phyloP scores from a whole-genome alignment of 2,888 invertebrate genomes.

The Acanthosepion esculentum region DNA sequence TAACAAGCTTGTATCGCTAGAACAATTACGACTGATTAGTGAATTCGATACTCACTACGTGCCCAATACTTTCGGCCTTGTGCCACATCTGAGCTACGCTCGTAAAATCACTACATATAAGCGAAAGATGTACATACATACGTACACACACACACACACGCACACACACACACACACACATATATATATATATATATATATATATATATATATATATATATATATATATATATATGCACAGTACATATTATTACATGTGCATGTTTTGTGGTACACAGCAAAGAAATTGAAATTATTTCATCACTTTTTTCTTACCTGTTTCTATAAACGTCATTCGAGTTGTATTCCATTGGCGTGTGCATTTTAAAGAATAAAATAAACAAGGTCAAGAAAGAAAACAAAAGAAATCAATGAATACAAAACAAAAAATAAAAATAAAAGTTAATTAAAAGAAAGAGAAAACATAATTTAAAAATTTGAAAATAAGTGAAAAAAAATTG shows the following conservation, averaged over 20 bases:
- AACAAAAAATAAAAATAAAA: neutral
- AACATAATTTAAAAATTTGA: constrained; percentile 33
- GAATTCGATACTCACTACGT: too few relatives aligned
- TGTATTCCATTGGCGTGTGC: neutral
- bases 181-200: neutral
- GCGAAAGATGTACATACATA: too few relatives aligned
- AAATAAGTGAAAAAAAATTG: neutral
- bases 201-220: neutral
- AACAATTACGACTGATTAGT: too few relatives aligned
- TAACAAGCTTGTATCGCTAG: too few relatives aligned
- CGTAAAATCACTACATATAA: too few relatives aligned
- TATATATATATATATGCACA: neutral
- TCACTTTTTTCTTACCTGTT: neutral
- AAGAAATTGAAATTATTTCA: neutral
- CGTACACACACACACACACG: too few relatives aligned
- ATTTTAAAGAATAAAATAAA: neutral
- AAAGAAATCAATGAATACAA: neutral
- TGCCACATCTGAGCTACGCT: too few relatives aligned
- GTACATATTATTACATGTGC: neutral
- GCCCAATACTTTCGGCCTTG: too few relatives aligned
- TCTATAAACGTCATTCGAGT: neutral
- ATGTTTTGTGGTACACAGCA: neutral
- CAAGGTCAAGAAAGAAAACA: neutral
- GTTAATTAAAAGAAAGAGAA: neutral
- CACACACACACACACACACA: too few relatives aligned